phyloP scores from a whole-genome alignment of 1,140 invertebrate species.

The Himalopsyche phryganea region DNA sequence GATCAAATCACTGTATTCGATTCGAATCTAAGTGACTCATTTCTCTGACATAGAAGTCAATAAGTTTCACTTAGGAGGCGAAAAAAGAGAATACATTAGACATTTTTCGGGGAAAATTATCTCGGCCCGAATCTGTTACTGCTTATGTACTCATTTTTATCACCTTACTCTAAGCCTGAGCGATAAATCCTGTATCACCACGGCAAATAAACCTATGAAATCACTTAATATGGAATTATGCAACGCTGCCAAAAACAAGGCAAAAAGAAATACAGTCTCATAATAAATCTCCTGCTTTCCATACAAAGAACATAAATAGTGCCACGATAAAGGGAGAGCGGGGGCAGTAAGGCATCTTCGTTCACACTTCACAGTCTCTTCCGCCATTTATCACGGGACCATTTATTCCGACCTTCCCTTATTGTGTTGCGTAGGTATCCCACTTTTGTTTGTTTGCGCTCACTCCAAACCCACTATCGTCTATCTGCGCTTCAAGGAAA shows the following conservation, averaged over 20 bases:
- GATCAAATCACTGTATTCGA: too few relatives aligned
- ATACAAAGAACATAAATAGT: conserved; percentile 34
- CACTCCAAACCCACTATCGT: background rate
- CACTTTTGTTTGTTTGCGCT: background rate
- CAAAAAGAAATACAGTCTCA: conserved; percentile 31
- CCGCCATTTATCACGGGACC: conserved; percentile 31
- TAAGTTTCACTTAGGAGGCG: too few relatives aligned
- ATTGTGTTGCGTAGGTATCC: background rate
- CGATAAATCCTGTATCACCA: conserved; percentile 30
- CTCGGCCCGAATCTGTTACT: too few relatives aligned
- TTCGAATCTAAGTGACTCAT: too few relatives aligned
- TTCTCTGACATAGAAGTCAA: too few relatives aligned
- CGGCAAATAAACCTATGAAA: conserved; percentile 26
- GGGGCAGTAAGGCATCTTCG: conserved; percentile 19
- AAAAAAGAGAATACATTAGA: too few relatives aligned
- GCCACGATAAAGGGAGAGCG: conserved; percentile 12
- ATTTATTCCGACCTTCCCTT: too few relatives aligned
- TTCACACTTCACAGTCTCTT: conserved; percentile 31
- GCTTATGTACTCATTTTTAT: too few relatives aligned
- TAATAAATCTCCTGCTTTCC: conserved; percentile 34
- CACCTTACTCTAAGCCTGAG: background rate
- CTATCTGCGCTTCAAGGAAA: background rate
- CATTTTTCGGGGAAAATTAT: too few relatives aligned
- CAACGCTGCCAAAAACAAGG: conserved; percentile 25
- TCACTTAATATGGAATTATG: conserved; percentile 36